Evolutionary conservation across 2,888 invertebrate species (phyloP).

Genomic region (Notodonta dromedarius): DNA sequence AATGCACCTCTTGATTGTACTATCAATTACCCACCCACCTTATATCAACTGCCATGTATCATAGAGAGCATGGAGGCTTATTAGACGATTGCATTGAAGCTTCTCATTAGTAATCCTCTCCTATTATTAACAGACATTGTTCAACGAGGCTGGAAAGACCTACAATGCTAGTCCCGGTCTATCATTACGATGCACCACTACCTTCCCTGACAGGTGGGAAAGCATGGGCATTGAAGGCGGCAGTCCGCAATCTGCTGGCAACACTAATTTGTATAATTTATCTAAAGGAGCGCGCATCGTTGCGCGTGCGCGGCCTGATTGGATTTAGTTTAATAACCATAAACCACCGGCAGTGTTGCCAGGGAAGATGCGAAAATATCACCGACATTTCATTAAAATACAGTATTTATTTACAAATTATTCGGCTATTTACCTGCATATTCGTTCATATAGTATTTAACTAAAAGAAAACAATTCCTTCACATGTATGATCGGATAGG

Average conservation of each 20-base stretch:
- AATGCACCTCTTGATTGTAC: not conserved
- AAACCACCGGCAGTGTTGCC: slow-evolving; percentile 53
- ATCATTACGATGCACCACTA: not conserved
- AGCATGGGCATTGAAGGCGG: not conserved
- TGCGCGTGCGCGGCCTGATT: slow-evolving; percentile 58
- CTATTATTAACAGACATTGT: slow-evolving; percentile 1
- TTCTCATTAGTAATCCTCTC: not conserved
- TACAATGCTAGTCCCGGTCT: not conserved
- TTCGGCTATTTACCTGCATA: too few species aligned
- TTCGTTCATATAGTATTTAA: too few species aligned
- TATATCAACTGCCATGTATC: not conserved
- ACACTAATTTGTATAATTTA: slow-evolving; percentile 39
- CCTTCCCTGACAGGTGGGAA: slow-evolving; percentile 4
- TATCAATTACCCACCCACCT: not conserved
- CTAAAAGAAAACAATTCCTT: too few species aligned
- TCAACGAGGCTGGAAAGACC: not conserved
- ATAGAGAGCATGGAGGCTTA: not conserved
- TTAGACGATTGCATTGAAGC: not conserved
- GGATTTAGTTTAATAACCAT: slow-evolving; percentile 77
- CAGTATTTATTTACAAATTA: too few species aligned
- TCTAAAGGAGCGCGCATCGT: slow-evolving; percentile 22
- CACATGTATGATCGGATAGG: too few species aligned
- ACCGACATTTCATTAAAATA: slow-evolving; percentile 1
- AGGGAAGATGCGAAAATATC: slow-evolving; percentile 31
- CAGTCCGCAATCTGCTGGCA: slow-evolving; percentile 8